Conservation (phyloP, 2,888 invertebrate species). For the Netelia inedita region DNA sequence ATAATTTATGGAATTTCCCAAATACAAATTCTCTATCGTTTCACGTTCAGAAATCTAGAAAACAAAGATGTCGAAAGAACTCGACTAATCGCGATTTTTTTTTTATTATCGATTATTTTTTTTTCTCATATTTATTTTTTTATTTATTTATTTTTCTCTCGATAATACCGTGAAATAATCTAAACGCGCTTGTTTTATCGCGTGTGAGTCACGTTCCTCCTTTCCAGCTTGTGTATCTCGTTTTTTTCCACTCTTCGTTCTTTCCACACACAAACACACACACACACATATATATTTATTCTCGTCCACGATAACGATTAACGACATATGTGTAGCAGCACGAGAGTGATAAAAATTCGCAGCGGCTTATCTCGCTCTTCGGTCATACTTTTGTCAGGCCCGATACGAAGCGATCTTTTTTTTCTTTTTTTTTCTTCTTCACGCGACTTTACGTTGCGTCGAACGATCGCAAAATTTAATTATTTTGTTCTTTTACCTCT, state of each 20-base stretch:
- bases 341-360: conserved; percentile 30
- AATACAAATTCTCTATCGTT: too few relatives aligned
- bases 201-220: background rate
- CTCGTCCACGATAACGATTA: conserved; percentile 48
- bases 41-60: too few relatives aligned
- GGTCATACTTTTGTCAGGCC: background rate
- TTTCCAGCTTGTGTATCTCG: background rate
- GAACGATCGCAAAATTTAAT: background rate
- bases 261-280: too few relatives aligned
- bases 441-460: background rate
- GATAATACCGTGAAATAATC: background rate
- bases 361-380: background rate
- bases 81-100: too few relatives aligned
- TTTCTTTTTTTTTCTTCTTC: background rate
- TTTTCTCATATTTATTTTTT: background rate
- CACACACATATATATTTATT: background rate
- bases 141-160: background rate
- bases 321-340: conserved; percentile 36
- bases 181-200: background rate
- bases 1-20: background rate
- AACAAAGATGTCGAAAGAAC: too few relatives aligned
- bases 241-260: background rate
- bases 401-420: background rate
- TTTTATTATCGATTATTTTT: background rate
- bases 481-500: background rate